Conservation (phyloP, 1,140 invertebrate genomes). For the Ooceraea biroi region DNA sequence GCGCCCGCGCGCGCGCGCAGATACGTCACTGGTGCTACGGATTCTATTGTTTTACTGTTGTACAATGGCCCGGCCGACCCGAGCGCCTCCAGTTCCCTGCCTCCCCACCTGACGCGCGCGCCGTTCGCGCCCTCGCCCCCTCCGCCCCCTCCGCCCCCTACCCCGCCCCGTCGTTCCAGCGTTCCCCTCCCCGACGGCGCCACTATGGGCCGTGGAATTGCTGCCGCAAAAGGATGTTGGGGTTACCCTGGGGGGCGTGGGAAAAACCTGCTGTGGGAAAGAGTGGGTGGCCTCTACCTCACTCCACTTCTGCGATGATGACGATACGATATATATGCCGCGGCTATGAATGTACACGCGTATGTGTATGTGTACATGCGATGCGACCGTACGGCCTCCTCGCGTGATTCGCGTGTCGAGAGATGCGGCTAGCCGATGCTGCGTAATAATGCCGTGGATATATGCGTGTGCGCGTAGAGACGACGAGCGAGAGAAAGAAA, state of each 20-base stretch:
- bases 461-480: not conserved
- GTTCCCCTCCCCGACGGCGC: slow-evolving; percentile 48
- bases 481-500: not conserved
- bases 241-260: slow-evolving; percentile 91
- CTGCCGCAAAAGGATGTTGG: slow-evolving; percentile 89
- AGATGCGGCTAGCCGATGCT: slow-evolving; percentile 32
- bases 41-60: slow-evolving; percentile 84
- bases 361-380: slow-evolving; percentile 1
- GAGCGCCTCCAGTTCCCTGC: slow-evolving; percentile 78
- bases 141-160: slow-evolving; percentile 63
- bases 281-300: slow-evolving; percentile 90
- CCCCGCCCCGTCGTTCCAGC: slow-evolving; percentile 52
- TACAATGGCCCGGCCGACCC: slow-evolving; percentile 81
- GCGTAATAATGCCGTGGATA: slow-evolving; percentile 33
- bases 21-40: slow-evolving; percentile 75
- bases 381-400: not conserved
- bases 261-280: slow-evolving; percentile 93
- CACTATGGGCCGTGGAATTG: slow-evolving; percentile 82
- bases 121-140: slow-evolving; percentile 55
- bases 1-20: slow-evolving; percentile 37
- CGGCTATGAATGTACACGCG: slow-evolving; percentile 47
- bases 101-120: slow-evolving; percentile 66
- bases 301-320: slow-evolving; percentile 80
- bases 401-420: slow-evolving; percentile 23
- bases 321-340: slow-evolving; percentile 75